Conservation (phyloP, 1,140 invertebrate genomes). For the Bilobella aurantiaca region DNA sequence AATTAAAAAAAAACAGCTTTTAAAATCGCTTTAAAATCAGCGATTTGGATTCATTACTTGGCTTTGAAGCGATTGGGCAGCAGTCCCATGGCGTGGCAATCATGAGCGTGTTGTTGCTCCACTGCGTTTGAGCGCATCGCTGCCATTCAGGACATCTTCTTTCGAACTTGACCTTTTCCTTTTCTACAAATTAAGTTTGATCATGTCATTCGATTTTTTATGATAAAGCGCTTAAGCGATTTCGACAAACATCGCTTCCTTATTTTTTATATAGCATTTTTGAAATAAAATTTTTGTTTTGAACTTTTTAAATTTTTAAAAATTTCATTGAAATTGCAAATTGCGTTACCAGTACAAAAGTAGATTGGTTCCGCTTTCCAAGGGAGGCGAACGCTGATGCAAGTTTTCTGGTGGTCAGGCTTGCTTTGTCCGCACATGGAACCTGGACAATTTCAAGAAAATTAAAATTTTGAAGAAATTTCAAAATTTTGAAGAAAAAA, state of each 20-base stretch:
- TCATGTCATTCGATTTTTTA: not conserved
- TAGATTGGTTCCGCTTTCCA: slow-evolving; percentile 32
- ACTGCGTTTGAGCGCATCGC: not conserved
- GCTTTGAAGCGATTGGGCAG: slow-evolving; percentile 23
- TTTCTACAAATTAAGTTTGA: slow-evolving; percentile 19
- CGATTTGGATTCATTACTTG: slow-evolving; percentile 11
- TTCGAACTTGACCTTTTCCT: slow-evolving; percentile 23
- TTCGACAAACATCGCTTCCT: too few relatives aligned
- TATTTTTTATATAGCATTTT: not conserved
- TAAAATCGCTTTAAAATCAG: not conserved
- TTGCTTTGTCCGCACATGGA: slow-evolving; percentile 20
- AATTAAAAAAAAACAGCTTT: not conserved
- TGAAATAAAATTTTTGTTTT: not conserved
- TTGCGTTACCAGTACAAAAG: slow-evolving; percentile 25
- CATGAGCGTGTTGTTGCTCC: slow-evolving; percentile 10
- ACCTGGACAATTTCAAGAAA: slow-evolving; percentile 10
- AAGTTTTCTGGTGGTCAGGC: slow-evolving; percentile 24
- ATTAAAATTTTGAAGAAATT: not conserved
- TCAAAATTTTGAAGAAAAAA: not conserved
- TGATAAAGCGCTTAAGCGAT: too few relatives aligned
- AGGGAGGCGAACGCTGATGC: slow-evolving; percentile 25
- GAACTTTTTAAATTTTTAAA: not conserved
- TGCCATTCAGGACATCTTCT: slow-evolving; percentile 6
- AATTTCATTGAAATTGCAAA: not conserved
- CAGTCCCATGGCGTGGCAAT: slow-evolving; percentile 33